These are phyloP conservation scores for Oceanodroma leucorhoa DNA, from an alignment of 2,797 vertebrate species.

Conservation along the genomic window DNA sequence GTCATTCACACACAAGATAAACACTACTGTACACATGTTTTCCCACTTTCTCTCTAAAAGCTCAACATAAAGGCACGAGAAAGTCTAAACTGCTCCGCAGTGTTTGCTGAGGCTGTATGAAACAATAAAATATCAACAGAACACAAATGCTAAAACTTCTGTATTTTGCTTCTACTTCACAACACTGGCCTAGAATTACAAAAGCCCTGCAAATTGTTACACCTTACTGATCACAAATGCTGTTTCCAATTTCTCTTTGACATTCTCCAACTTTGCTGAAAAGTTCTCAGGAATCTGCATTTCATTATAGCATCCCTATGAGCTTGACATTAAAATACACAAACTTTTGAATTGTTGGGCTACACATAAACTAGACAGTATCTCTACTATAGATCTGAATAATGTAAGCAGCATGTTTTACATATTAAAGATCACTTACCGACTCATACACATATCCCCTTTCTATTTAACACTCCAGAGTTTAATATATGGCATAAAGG, in stretches of 20 bases:
- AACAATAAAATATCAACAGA: not conserved
- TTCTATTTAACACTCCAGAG: slow-evolving; percentile 31
- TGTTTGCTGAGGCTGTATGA: not conserved
- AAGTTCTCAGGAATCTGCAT: not conserved
- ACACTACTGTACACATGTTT: slow-evolving; percentile 7
- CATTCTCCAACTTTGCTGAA: not conserved
- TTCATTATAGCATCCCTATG: not conserved
- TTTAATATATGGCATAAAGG: slow-evolving; percentile 34
- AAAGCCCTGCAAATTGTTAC: not conserved
- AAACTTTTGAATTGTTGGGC: not conserved
- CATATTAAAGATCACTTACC: slow-evolving; percentile 45
- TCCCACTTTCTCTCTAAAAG: slow-evolving; percentile 17
- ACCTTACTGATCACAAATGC: not conserved
- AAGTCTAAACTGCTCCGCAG: not conserved
- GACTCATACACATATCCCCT: not conserved
- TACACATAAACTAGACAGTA: not conserved
- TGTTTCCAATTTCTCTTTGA: not conserved
- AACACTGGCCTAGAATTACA: not conserved
- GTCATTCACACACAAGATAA: slow-evolving; percentile 24
- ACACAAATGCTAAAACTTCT: not conserved
- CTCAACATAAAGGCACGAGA: not conserved
- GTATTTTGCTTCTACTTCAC: not conserved
- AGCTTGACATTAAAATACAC: not conserved
- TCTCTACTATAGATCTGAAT: not conserved
- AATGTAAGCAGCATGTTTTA: not conserved